Conservation (phyloP, 1,140 invertebrate species). For the Patella vulgata region DNA sequence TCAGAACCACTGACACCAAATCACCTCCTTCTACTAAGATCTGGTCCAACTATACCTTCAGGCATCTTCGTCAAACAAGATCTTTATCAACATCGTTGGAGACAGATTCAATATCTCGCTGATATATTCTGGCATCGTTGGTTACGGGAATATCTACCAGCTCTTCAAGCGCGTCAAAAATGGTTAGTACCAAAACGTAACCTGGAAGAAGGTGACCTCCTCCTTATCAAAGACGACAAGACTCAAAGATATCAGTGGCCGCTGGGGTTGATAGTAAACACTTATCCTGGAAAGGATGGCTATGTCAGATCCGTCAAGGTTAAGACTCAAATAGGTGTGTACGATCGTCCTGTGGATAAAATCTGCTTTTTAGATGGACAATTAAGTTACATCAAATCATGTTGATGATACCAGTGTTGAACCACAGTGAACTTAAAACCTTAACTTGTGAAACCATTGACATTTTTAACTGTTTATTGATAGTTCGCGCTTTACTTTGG, state of each 20-base stretch:
- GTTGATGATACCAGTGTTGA: too few relatives aligned
- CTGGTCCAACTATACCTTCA: neutral
- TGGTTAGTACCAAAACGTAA: constrained; percentile 26
- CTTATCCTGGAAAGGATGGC: too few relatives aligned
- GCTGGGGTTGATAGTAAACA: neutral
- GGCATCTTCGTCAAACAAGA: neutral
- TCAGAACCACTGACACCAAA: constrained; percentile 15
- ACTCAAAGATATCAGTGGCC: constrained; percentile 20
- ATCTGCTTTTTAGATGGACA: too few relatives aligned
- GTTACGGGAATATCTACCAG: constrained; percentile 29
- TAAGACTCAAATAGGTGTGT: too few relatives aligned
- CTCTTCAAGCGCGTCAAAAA: constrained; percentile 37
- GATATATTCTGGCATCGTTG: constrained; percentile 16
- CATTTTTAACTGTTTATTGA: too few relatives aligned
- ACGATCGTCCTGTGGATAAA: too few relatives aligned
- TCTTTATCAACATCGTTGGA: neutral
- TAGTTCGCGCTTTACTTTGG: too few relatives aligned
- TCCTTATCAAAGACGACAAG: constrained; percentile 30
- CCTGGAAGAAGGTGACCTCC: constrained; percentile 32
- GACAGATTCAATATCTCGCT: too few relatives aligned
- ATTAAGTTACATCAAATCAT: too few relatives aligned
- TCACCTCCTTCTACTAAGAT: constrained; percentile 6
- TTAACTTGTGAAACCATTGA: too few relatives aligned
- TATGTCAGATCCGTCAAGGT: too few relatives aligned
- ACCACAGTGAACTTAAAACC: too few relatives aligned